Conservation (phyloP, 2,888 invertebrate genomes). For the Aporophyla lueneburgensis region DNA sequence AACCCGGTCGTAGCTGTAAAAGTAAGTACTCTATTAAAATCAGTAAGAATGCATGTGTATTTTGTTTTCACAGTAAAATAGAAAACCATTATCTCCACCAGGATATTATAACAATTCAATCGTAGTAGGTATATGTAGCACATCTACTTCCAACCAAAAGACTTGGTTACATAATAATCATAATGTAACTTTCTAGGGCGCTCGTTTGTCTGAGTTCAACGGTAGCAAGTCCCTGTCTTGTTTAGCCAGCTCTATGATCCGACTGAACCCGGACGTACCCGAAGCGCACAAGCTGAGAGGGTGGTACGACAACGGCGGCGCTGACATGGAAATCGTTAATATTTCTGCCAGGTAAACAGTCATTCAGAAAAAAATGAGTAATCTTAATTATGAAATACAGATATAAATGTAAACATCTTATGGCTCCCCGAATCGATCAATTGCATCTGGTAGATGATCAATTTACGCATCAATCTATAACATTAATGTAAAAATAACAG, state of each 20-base stretch:
- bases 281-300: slow-evolving; percentile 96
- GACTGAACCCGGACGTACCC: slow-evolving; percentile 96
- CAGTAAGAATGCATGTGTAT: not conserved
- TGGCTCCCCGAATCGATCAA: too few species aligned
- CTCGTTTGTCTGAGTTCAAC: slow-evolving; percentile 96
- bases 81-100: too few species aligned
- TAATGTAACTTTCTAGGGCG: slow-evolving; percentile 86
- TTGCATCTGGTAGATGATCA: too few species aligned
- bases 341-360: slow-evolving; percentile 91
- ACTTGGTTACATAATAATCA: not conserved
- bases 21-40: slow-evolving; percentile 72
- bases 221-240: slow-evolving; percentile 94
- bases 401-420: too few species aligned
- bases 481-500: too few species aligned
- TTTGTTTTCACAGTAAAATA: not conserved
- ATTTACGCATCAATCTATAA: too few species aligned
- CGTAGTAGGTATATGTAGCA: not conserved
- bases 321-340: slow-evolving; percentile 91
- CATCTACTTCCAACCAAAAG: too few species aligned
- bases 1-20: slow-evolving; percentile 97
- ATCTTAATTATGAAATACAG: too few species aligned
- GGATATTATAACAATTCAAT: not conserved
- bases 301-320: slow-evolving; percentile 97
- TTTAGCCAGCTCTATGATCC: slow-evolving; percentile 91
- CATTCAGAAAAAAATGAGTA: not conserved